Conservation (phyloP, 2,113 vertebrate species). For the Calyptommatus sinebrachiatus region DNA sequence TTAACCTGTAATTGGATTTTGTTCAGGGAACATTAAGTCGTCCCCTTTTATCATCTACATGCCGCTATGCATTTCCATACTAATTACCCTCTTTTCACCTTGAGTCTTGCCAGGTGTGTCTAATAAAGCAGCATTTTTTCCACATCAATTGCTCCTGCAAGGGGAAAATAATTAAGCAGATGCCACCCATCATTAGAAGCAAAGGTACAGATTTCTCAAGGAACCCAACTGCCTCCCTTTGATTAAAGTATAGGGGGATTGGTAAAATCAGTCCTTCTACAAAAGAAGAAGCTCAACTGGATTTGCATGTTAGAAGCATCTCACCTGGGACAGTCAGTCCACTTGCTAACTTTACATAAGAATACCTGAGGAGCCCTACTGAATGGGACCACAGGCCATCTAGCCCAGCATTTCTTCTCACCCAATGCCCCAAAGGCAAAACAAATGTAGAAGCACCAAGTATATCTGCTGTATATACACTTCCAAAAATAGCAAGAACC, state of each 20-base stretch:
- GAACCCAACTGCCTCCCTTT: background rate
- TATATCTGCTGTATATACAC: too few relatives aligned
- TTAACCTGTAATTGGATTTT: background rate
- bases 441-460: too few relatives aligned
- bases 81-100: background rate
- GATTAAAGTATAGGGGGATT: too few relatives aligned
- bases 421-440: too few relatives aligned
- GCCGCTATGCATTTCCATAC: background rate
- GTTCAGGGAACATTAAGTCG: slow-evolving; percentile 2
- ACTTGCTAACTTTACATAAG: too few relatives aligned
- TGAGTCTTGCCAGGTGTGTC: background rate
- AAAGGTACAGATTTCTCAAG: background rate
- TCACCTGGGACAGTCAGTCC: too few relatives aligned
- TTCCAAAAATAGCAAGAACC: too few relatives aligned
- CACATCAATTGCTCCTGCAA: background rate
- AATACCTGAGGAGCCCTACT: too few relatives aligned
- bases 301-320: too few relatives aligned
- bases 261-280: background rate
- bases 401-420: too few relatives aligned
- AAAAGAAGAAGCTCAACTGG: slow-evolving; percentile 24
- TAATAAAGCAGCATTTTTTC: background rate
- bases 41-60: background rate
- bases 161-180: slow-evolving; percentile 4
- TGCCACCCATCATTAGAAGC: slow-evolving; percentile 4
- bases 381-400: too few relatives aligned